Conservation (phyloP, 2,797 vertebrate species). For the Coracias cyanogaster region DNA sequence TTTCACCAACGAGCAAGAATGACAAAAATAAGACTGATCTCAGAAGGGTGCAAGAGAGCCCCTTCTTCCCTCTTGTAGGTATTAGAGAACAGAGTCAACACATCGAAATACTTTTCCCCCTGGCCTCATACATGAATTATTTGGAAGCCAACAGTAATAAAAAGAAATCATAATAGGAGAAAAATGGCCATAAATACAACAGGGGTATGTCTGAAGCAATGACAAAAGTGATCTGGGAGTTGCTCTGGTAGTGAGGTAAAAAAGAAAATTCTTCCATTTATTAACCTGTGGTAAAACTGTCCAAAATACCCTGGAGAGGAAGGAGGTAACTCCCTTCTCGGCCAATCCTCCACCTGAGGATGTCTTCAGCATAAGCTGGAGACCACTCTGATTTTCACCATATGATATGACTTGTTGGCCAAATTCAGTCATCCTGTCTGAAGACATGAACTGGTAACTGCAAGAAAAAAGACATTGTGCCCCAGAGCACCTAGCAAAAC, state of each 20-base stretch:
- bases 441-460: not conserved
- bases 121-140: not conserved
- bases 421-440: not conserved
- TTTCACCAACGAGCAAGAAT: not conserved
- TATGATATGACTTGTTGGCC: not conserved
- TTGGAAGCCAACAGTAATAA: not conserved
- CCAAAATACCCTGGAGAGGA: not conserved
- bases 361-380: not conserved
- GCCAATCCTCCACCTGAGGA: not conserved
- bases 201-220: not conserved
- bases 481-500: not conserved
- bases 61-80: not conserved
- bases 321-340: not conserved
- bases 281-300: not conserved
- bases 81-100: not conserved
- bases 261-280: not conserved
- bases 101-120: not conserved
- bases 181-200: not conserved
- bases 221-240: not conserved
- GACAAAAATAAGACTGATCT: not conserved
- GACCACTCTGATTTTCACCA: not conserved
- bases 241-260: not conserved
- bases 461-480: not conserved
- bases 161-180: not conserved
- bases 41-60: not conserved